Evolutionary conservation across 2,113 vertebrate genomes (phyloP).

Genomic region (Jacana jacana): DNA sequence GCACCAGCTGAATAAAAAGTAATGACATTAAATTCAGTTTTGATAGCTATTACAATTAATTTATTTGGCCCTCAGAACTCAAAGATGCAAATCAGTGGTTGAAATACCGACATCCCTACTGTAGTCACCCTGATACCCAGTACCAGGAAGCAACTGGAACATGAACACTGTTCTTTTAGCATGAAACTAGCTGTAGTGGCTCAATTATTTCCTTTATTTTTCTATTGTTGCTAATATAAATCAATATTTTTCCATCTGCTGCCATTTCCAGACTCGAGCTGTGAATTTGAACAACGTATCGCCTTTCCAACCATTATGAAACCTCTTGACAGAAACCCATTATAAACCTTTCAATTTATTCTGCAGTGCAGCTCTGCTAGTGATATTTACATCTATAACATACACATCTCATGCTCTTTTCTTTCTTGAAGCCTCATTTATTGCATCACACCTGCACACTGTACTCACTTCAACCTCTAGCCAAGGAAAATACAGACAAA

Average conservation of each 20-base stretch:
- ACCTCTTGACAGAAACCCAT: slow-evolving; percentile 43
- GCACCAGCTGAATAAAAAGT: not conserved
- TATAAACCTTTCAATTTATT: slow-evolving; percentile 66
- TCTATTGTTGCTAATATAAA: not conserved
- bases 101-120: not conserved
- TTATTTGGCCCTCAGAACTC: not conserved
- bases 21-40: not conserved
- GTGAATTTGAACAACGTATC: slow-evolving; percentile 1
- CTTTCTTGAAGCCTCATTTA: slow-evolving; percentile 37
- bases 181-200: not conserved
- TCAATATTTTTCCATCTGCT: slow-evolving; percentile 34
- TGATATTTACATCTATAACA: slow-evolving; percentile 62
- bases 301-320: slow-evolving; percentile 31
- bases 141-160: not conserved
- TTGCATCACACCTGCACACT: slow-evolving; percentile 23
- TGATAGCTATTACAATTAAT: not conserved
- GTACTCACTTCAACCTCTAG: slow-evolving; percentile 43
- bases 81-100: not conserved
- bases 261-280: slow-evolving; percentile 26
- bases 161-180: not conserved
- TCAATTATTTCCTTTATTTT: slow-evolving; percentile 47
- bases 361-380: slow-evolving; percentile 29
- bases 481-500: slow-evolving; percentile 68
- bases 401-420: slow-evolving; percentile 54
- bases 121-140: not conserved